These are phyloP conservation scores for Neolamprologus cancellatus DNA, from an alignment of 2,113 vertebrate genomes.

Conservation along the genomic window DNA sequence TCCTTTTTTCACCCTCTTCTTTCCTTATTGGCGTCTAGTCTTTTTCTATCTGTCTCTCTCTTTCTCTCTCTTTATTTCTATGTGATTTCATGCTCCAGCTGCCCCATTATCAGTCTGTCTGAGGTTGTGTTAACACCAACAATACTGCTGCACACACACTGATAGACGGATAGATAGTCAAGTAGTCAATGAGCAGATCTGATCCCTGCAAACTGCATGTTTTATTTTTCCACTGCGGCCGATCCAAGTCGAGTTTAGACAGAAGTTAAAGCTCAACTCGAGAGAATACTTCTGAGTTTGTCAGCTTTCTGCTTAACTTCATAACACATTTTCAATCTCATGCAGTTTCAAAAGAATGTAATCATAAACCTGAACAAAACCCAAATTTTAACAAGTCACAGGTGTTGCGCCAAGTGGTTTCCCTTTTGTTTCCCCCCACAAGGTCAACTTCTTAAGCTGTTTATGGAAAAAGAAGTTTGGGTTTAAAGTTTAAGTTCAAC, in stretches of 20 bases:
- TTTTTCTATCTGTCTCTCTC: background rate
- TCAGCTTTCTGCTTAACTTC: background rate
- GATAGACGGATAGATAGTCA: conserved; percentile 18
- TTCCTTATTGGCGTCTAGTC: background rate
- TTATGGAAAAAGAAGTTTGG: background rate
- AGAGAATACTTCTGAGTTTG: background rate
- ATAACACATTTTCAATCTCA: background rate
- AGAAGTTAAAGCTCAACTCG: background rate
- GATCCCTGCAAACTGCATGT: background rate
- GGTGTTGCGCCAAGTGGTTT: background rate
- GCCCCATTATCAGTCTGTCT: conserved; percentile 58
- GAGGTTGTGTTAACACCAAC: conserved; percentile 61
- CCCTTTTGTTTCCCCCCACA: background rate
- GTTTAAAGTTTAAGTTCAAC: background rate
- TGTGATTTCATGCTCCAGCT: conserved; percentile 69
- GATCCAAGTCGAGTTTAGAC: background rate
- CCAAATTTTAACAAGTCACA: background rate
- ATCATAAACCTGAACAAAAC: background rate
- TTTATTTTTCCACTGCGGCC: background rate
- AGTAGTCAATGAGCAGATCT: background rate
- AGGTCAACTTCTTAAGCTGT: background rate
- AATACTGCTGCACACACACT: conserved; percentile 44
- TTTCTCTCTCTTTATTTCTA: conserved; percentile 31
- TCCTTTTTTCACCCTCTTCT: background rate
- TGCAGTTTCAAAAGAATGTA: background rate